A percentile compares a stretch with the other conserved stretches of the same genome.
Evolutionary conservation across 2,113 vertebrate species (phyloP).

Genomic region (Osmerus eperlanus): DNA sequence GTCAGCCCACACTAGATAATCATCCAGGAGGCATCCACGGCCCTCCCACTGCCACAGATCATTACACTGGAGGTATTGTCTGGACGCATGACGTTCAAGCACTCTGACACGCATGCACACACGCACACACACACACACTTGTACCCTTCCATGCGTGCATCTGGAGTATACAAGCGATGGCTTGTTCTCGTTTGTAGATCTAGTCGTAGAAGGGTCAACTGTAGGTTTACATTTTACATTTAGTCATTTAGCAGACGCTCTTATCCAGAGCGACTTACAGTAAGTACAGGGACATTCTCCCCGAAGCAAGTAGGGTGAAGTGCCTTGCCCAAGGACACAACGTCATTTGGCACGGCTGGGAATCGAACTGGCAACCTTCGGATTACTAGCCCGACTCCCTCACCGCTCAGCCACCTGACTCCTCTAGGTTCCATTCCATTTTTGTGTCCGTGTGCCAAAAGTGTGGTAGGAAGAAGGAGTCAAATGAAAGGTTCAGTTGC

Average conservation of each 20-base stretch:
- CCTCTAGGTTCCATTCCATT: neutral
- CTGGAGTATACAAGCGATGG: neutral
- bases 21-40: slow-evolving; percentile 20
- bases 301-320: too few species aligned
- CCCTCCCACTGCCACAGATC: slow-evolving; percentile 6
- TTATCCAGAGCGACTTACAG: too few species aligned
- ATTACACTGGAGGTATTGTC: slow-evolving; percentile 30
- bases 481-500: neutral
- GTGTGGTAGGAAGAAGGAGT: too few species aligned
- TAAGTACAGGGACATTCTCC: too few species aligned
- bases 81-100: slow-evolving; percentile 2
- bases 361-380: too few species aligned
- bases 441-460: too few species aligned
- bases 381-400: too few species aligned
- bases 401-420: too few species aligned
- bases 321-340: too few species aligned
- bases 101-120: slow-evolving; percentile 5
- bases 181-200: neutral
- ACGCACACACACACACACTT: neutral
- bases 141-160: neutral
- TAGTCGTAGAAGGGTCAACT: neutral
- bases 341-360: too few species aligned
- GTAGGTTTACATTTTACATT: too few species aligned
- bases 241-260: too few species aligned
- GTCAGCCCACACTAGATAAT: slow-evolving; percentile 31